Evolutionary conservation across 2,113 vertebrate genomes (phyloP).

Genomic region (Smithornis capensis): DNA sequence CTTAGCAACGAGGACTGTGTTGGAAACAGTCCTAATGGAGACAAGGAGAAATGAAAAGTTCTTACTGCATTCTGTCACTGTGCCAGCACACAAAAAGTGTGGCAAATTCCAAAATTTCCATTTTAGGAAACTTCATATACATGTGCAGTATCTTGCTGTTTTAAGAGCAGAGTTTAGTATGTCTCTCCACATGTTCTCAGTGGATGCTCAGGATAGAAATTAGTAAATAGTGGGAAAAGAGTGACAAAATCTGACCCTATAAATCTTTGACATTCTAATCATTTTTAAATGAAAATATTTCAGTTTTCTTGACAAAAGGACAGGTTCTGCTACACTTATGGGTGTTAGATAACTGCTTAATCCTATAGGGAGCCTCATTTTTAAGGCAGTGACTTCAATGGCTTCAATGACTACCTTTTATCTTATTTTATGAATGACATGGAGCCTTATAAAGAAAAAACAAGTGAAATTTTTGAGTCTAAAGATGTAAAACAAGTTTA

Average conservation of each 20-base stretch:
- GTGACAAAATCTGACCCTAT: neutral
- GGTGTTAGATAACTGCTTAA: neutral
- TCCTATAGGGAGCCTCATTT: neutral
- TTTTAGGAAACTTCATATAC: neutral
- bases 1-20: neutral
- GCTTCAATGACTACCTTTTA: neutral
- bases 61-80: neutral
- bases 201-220: neutral
- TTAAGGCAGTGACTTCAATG: neutral
- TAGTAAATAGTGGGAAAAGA: neutral
- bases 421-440: neutral
- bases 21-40: neutral
- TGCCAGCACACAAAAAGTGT: accelerated
- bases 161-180: neutral
- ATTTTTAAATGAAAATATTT: neutral
- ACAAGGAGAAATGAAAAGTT: neutral
- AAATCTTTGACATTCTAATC: neutral
- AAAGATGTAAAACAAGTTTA: neutral
- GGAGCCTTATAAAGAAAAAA: neutral
- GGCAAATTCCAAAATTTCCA: neutral
- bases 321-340: neutral
- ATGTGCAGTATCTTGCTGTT: neutral
- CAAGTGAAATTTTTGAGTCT: neutral
- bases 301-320: neutral
- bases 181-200: neutral